Base-by-base conservation (phyloP, 2,888 invertebrate genomes). In the Ophraella communa region DNA sequence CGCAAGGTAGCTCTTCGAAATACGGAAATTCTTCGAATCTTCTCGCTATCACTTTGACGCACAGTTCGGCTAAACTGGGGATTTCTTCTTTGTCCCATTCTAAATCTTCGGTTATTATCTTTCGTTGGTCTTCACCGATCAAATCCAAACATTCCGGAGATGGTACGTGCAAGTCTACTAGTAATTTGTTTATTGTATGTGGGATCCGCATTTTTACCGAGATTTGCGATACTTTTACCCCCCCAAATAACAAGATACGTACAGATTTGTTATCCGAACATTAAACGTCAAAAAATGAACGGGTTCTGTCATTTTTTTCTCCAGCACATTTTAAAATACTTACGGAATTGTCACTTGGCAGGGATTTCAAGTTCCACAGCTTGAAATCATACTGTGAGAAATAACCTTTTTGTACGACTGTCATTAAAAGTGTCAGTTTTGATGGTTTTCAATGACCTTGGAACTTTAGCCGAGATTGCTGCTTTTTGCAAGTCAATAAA, bases 21-120 rank as follows among this genome's bases (percentile, higher is more conserved):
- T 88, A 81, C 51, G 87, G 87, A 57, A 85, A 76, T 60, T 81
- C 80, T 53, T 84, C 79, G 70, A 87, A 87, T 72, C 84, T 81
- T 67, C 82, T 80, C 45, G 83, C 80, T 61, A 88, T 77, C 64
- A 83, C 82, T 73, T 83, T 79, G 30, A 87, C 82, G 71, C 87
- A 87, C 49, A 85, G 71, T 8, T 78, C 76, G 8, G 82, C 79
- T 39, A 88, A 80, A 4, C 83, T 71, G 67, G 85, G 85, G 27
- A 84, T 84, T 59, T 84, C 81, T 49, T 83, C 80, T 39, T 68
- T 66, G 74, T 86, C 84, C 87, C 87, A 87, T 23, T 82, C 77
- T 69, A 88, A 85, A 65, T 83, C 73, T 79, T 87, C 87, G 0
- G 87, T 74, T 67, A 83, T 79, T 18, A 87, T 68, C 76, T 80